Evolutionary conservation across 2,113 vertebrate genomes (phyloP), one percentile per base, ranked within the genome.

Genomic region (Dunckerocampus dactyliophorus): DNA sequence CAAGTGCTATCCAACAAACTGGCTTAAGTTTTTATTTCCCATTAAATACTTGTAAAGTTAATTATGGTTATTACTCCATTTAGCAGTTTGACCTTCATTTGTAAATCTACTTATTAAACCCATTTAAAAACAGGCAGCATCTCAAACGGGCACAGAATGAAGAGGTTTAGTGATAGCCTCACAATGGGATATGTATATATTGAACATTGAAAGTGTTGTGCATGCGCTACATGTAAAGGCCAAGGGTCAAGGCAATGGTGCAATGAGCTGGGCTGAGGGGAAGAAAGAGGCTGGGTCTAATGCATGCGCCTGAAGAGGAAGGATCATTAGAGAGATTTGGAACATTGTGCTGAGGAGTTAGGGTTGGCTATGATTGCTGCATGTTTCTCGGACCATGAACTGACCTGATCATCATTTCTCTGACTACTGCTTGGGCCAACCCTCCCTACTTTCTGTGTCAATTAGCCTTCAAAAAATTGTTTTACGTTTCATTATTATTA

Each of bases 251-350:
- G 12, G 56, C 2, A 1, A 60, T 49, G 47, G 42, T 50, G 49
- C 1, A 12, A 34, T 5, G 60, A 45, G 50, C 37, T n/a, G 31
- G 59, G 71, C 57, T 65, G n/a, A 74, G 22, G 52, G 61, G 51
- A 54, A 52, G 63, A 22, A 67, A 75, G 72, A 73, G 55, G 60
- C 63, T 8, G 43, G 62, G 63, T 71, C 65, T 59, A 28, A 70
- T 51, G 79, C 59, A 1, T 57, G 47, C 10, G 20, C 57, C 59
- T 14, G 42, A 65, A 72, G 55, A 64, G 31, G 42, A 71, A 55
- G 6, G 82, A 74, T 85, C 88, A 89, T 89, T 89, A 87, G 71
- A 58, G 49, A 61, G 67, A 88, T 89, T 77, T 82, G 67, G 80
- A 79, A n/a, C 76, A 49, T 22, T 46, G 70, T 5, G 47, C 57